Evolutionary conservation across 1,140 invertebrate species (phyloP), one percentile per base, ranked within the genome.

Genomic region (Adelges cooleyi): DNA sequence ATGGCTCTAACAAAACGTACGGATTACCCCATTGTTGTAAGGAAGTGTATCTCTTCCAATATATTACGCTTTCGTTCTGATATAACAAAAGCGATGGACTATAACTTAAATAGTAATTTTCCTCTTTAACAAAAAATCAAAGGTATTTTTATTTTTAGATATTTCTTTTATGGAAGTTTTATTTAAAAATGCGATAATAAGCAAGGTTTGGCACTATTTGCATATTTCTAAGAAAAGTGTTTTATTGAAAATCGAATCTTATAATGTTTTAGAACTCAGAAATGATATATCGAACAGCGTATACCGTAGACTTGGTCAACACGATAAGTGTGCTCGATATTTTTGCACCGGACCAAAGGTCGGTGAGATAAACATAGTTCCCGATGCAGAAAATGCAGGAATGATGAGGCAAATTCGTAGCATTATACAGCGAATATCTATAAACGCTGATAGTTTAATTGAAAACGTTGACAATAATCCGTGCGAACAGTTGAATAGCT

Each of bases 241-340:
- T 6, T 33, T 33, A 33, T 33, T 33, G 29, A 6, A 6, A 33
- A 33, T 6, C 29, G 29, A 11, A 33, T 6, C 11, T 33, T 33
- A 33, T 33, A 6, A 6, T 33, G 29, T 33, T 33, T 36, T 15
- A 52, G 27, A 25, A 52, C 27, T 52, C 33, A 25, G 50, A 33
- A 52, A 52, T 29, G 50, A 52, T 33, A 52, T 52, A 52, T 18
- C 18, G n/a, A 52, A 52, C n/a, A 52, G 50, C 36, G 17, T 27
- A 13, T 52, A 52, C 18, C 29, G 36, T 17, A 52, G 27, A 52
- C 29, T 52, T 17, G 27, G 50, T 33, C 17, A 52, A 1, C 50
- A 52, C 18, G 17, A 13, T 0, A 52, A 52, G 11, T 52, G 50
- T 33, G 50, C 29, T 9, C 20, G 38, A 36, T 53, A 53, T 53